These are phyloP conservation scores for Xenops minutus DNA, from an alignment of 2,797 vertebrate genomes.

Conservation along the genomic window DNA sequence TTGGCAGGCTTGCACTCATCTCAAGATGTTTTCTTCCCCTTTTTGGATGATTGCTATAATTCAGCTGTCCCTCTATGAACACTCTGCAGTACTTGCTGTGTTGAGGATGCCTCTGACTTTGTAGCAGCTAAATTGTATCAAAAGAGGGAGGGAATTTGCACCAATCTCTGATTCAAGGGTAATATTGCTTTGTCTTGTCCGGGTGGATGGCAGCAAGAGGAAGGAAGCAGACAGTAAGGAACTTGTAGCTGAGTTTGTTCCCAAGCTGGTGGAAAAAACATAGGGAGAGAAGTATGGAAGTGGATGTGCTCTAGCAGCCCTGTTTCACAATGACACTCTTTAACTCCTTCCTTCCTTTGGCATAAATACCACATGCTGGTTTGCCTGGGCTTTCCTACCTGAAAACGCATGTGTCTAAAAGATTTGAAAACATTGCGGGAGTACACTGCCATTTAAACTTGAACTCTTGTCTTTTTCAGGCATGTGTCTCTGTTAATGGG, in stretches of 20 bases:
- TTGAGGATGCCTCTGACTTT: background rate
- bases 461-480: background rate
- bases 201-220: background rate
- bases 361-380: background rate
- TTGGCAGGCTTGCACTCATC: background rate
- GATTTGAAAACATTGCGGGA: background rate
- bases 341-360: background rate
- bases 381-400: background rate
- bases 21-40: conserved; percentile 16
- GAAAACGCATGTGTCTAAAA: background rate
- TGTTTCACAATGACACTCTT: background rate
- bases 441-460: background rate
- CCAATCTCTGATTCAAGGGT: background rate
- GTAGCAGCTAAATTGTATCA: background rate
- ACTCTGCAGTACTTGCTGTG: background rate
- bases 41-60: background rate
- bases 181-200: background rate
- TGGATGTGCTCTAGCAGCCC: background rate
- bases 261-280: background rate
- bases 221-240: background rate
- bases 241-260: background rate
- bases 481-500: background rate
- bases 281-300: background rate
- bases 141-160: background rate
- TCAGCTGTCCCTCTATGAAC: background rate